A percentile compares a stretch with the other conserved stretches of the same genome.
phyloP scores from a whole-genome alignment of 1,140 invertebrate genomes.

The Drosophila elegans region DNA sequence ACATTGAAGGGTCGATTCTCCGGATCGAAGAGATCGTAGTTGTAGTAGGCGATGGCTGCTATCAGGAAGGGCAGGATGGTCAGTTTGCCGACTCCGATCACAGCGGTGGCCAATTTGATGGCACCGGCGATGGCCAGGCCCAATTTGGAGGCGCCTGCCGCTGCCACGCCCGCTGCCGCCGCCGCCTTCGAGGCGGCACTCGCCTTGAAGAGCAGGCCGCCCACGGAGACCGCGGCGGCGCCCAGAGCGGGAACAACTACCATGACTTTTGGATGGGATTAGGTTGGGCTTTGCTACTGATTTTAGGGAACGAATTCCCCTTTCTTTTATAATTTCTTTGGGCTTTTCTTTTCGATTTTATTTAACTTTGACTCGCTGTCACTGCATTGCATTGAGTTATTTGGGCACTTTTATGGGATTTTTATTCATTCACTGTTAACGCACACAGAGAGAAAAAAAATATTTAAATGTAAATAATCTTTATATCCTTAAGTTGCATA shows the following conservation, averaged over 20 bases:
- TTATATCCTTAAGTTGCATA: too few species aligned
- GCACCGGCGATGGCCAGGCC: slow-evolving; percentile 86
- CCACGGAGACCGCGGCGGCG: slow-evolving; percentile 75
- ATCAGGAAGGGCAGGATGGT: slow-evolving; percentile 92
- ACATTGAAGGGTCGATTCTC: slow-evolving; percentile 92
- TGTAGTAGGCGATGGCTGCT: slow-evolving; percentile 92
- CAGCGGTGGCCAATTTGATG: slow-evolving; percentile 88
- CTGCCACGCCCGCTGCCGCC: slow-evolving; percentile 70
- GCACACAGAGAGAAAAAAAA: slow-evolving; percentile 23
- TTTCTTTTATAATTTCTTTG: background rate
- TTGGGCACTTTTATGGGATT: slow-evolving; percentile 22
- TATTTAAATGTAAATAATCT: background rate
- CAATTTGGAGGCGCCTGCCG: slow-evolving; percentile 73
- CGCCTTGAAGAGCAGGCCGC: slow-evolving; percentile 78
- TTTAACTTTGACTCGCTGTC: background rate
- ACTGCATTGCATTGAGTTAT: slow-evolving; percentile 21
- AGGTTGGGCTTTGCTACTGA: background rate
- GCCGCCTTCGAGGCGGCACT: slow-evolving; percentile 75
- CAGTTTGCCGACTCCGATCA: slow-evolving; percentile 89
- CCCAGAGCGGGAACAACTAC: slow-evolving; percentile 75
- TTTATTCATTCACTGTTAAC: background rate
- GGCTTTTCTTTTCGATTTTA: background rate
- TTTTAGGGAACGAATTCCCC: background rate
- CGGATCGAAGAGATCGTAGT: slow-evolving; percentile 94
- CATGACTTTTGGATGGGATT: slow-evolving; percentile 36